Conservation (phyloP, 1,140 invertebrate genomes). For the Aphelinus atriplicis region DNA sequence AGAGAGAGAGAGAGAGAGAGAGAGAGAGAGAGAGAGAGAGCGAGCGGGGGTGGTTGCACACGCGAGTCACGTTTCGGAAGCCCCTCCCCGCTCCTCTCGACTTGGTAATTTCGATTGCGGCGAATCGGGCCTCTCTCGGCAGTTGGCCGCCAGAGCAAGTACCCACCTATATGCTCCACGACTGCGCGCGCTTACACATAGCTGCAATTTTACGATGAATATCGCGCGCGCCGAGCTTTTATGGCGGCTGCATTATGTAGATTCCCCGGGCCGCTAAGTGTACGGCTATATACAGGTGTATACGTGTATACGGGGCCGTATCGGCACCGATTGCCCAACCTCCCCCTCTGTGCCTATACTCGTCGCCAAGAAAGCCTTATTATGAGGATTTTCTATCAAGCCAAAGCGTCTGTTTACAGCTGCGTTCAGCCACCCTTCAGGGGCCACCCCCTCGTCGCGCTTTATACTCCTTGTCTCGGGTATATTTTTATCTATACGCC, state of each 20-base stretch:
- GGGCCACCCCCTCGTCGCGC: no score
- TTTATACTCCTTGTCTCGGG: no score
- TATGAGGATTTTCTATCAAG: slow-evolving; percentile 25
- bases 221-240: slow-evolving; percentile 20
- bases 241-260: slow-evolving; percentile 29
- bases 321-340: background rate
- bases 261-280: slow-evolving; percentile 14
- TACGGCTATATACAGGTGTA: background rate
- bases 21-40: no score
- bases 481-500: no score
- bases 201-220: slow-evolving; percentile 28
- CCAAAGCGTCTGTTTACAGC: background rate
- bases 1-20: no score
- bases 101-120: slow-evolving; percentile 37
- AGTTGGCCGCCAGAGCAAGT: no score
- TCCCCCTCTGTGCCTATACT: no score
- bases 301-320: background rate
- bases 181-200: background rate
- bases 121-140: background rate
- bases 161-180: no score
- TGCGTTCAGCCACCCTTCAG: no score
- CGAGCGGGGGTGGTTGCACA: background rate
- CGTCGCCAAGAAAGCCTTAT: background rate
- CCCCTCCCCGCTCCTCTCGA: slow-evolving; percentile 3
- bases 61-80: slow-evolving; percentile 17